phyloP scores from a whole-genome alignment of 2,888 invertebrate species.

The Apodemia hepburni region DNA sequence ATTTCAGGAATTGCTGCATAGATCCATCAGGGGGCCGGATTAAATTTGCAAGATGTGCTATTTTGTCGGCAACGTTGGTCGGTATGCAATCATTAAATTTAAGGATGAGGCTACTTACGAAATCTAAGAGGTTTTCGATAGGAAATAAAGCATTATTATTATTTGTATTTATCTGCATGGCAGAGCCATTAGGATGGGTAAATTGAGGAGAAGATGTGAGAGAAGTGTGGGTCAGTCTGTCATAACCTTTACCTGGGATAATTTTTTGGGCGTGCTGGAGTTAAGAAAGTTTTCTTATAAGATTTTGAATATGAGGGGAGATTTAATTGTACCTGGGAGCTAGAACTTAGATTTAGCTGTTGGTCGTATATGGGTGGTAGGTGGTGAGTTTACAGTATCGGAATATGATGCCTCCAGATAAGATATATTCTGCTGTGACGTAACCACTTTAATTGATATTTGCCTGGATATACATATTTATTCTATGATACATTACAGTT shows the following conservation, averaged over 20 bases:
- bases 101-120: background rate
- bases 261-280: background rate
- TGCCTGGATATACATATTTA: no score
- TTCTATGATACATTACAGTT: no score
- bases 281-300: background rate
- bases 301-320: background rate
- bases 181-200: background rate
- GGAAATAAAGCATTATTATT: background rate
- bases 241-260: background rate
- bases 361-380: background rate
- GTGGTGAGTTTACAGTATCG: background rate
- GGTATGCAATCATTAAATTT: no score
- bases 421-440: no score
- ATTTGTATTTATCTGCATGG: no score
- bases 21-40: no score
- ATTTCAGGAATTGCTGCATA: no score
- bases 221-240: background rate
- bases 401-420: no score
- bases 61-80: no score
- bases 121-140: background rate
- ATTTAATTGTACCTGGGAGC: no score
- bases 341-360: background rate
- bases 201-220: background rate
- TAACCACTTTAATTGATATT: no score
- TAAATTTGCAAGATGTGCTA: no score